Evolutionary conservation across 2,888 invertebrate species (phyloP).

Genomic region (Germaria angustata): DNA sequence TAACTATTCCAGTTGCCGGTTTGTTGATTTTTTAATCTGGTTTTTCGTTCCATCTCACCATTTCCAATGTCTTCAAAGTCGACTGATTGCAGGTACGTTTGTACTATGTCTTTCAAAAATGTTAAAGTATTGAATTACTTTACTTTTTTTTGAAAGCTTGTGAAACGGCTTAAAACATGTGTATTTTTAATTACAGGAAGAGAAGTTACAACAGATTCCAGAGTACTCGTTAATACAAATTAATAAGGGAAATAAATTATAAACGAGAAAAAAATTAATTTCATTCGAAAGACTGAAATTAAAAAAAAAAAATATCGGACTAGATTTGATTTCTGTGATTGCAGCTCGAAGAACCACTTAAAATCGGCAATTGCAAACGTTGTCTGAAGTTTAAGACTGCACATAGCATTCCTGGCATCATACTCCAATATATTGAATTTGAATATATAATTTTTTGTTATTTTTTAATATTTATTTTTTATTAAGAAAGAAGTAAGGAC

Average conservation of each 20-base stretch:
- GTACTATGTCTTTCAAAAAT: not conserved
- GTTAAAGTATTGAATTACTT: not conserved
- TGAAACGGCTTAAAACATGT: not conserved
- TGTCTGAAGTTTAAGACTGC: too few relatives aligned
- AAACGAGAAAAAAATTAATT: not conserved
- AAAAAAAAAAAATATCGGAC: not conserved
- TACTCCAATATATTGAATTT: too few relatives aligned
- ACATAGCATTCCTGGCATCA: too few relatives aligned
- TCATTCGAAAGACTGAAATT: not conserved
- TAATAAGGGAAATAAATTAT: not conserved
- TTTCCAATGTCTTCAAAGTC: slow-evolving; percentile 19
- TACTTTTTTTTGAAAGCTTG: not conserved
- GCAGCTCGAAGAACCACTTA: too few relatives aligned
- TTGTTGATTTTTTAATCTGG: not conserved
- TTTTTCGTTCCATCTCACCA: not conserved
- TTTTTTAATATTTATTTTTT: too few relatives aligned
- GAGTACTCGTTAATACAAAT: not conserved
- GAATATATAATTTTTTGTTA: too few relatives aligned
- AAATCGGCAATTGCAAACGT: too few relatives aligned
- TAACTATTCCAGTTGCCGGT: not conserved
- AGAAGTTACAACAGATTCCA: not conserved
- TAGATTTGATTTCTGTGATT: too few relatives aligned
- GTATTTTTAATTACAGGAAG: not conserved
- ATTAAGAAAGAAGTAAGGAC: too few relatives aligned
- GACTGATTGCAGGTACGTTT: slow-evolving; percentile 20